These are phyloP conservation scores for Schrankia costaestrigalis DNA, from an alignment of 2,888 invertebrate genomes.

Conservation along the genomic window DNA sequence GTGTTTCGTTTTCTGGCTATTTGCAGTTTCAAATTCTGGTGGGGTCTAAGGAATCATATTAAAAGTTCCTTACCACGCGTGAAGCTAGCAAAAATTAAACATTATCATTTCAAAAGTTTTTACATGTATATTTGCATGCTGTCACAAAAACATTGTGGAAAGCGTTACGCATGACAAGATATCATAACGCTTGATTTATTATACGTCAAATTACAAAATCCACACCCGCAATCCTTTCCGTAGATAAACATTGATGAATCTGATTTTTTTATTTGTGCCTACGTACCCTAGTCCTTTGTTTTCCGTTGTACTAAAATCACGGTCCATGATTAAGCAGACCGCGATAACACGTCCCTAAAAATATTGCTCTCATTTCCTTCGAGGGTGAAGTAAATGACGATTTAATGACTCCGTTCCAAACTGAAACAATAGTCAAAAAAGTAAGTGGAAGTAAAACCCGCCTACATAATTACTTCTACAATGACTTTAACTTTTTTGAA, in stretches of 20 bases:
- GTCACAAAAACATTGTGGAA: too few species aligned
- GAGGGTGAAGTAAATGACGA: slow-evolving; percentile 39
- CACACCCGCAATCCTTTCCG: slow-evolving; percentile 5
- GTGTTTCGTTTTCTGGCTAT: too few species aligned
- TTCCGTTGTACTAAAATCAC: slow-evolving; percentile 29
- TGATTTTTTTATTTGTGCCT: slow-evolving; percentile 19
- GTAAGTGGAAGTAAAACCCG: slow-evolving; percentile 1
- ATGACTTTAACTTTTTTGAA: background rate
- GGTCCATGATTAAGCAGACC: slow-evolving; percentile 40
- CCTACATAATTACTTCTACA: slow-evolving; percentile 7
- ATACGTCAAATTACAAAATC: too few species aligned
- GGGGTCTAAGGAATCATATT: too few species aligned
- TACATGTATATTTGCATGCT: too few species aligned
- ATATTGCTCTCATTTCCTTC: slow-evolving; percentile 41
- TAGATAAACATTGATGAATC: slow-evolving; percentile 1
- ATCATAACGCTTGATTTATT: too few species aligned
- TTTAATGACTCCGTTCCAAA: slow-evolving; percentile 40
- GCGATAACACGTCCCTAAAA: slow-evolving; percentile 43
- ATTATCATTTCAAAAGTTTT: too few species aligned
- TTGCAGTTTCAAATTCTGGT: too few species aligned
- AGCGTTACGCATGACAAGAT: too few species aligned
- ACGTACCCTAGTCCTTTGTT: slow-evolving; percentile 35
- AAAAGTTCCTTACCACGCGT: too few species aligned
- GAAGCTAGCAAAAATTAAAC: too few species aligned
- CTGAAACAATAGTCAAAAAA: slow-evolving; percentile 5